phyloP scores from a whole-genome alignment of 2,797 vertebrate species.

The Phataginus tricuspis region DNA sequence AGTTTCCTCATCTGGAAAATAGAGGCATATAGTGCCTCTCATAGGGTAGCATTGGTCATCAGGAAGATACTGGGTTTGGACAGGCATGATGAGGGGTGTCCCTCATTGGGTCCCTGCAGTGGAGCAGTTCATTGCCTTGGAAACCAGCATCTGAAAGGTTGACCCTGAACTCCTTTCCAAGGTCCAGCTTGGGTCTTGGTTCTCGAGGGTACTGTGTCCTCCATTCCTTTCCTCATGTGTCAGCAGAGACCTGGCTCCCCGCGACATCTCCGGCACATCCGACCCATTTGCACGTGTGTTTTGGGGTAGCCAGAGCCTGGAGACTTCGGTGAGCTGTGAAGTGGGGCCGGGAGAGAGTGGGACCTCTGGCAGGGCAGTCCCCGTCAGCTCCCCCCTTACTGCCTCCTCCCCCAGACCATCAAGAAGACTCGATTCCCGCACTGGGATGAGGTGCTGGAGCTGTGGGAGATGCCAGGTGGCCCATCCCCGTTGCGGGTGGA shows the following conservation, averaged over 20 bases:
- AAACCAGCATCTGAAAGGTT: background rate
- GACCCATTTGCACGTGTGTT: constrained; percentile 93
- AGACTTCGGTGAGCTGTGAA: constrained; percentile 91
- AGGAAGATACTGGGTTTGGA: background rate
- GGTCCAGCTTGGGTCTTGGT: background rate
- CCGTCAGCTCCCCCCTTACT: background rate
- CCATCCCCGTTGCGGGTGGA: constrained; percentile 88
- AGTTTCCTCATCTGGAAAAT: background rate
- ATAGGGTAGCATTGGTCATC: background rate
- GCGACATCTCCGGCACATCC: constrained; percentile 93
- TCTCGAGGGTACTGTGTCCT: background rate
- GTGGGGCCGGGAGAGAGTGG: background rate
- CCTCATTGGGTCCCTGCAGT: background rate
- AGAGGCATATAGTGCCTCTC: background rate
- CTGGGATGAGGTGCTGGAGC: constrained; percentile 93
- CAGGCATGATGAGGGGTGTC: rapidly evolving
- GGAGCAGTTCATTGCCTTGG: background rate
- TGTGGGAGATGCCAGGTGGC: constrained; percentile 84
- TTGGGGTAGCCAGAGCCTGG: constrained; percentile 91
- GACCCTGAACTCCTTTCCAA: background rate
- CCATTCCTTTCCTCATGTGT: background rate
- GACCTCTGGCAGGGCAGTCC: no score
- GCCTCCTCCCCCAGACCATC: constrained; percentile 87
- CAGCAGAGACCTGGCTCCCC: constrained; percentile 92
- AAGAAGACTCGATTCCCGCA: constrained; percentile 95